Evolutionary conservation across 2,797 vertebrate species (phyloP).

Genomic region (Apogon talboti): DNA sequence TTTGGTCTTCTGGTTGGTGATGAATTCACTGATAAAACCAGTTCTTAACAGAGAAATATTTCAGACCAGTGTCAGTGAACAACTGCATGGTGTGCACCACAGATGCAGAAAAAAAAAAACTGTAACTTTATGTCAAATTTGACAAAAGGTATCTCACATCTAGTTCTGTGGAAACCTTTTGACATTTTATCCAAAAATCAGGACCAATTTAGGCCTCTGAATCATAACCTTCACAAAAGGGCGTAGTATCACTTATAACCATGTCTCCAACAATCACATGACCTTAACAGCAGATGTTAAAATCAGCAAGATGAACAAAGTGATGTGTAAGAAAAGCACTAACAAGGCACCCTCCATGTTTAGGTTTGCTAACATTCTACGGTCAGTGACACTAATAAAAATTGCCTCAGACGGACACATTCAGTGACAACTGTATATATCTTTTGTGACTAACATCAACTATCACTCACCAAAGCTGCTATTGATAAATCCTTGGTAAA

Average conservation of each 20-base stretch:
- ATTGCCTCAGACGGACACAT: constrained; percentile 42
- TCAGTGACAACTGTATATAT: constrained; percentile 43
- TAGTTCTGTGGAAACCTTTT: constrained; percentile 26
- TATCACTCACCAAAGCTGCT: constrained; percentile 48
- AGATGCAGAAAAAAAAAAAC: constrained; percentile 12
- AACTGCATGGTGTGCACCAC: constrained; percentile 34
- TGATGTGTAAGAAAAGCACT: constrained; percentile 30
- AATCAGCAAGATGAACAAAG: constrained; percentile 47
- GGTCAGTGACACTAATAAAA: constrained; percentile 29
- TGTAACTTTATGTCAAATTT: constrained; percentile 16
- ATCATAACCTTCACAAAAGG: constrained; percentile 34
- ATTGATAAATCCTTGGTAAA: constrained; percentile 37
- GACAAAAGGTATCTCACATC: constrained; percentile 2
- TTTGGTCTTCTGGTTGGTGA: constrained; percentile 44
- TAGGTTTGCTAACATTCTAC: constrained; percentile 28
- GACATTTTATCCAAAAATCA: constrained; percentile 13
- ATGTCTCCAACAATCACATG: constrained; percentile 38
- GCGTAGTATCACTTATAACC: constrained; percentile 31
- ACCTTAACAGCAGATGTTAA: constrained; percentile 37
- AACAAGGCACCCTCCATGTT: constrained; percentile 48
- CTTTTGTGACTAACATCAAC: constrained; percentile 47
- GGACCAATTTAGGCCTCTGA: constrained; percentile 2
- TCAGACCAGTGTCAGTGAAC: constrained; percentile 50
- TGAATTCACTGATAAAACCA: constrained; percentile 49
- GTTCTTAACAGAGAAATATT: constrained; percentile 49